Percentiles rank a stretch among this genome's conserved stretches.
Conservation (phyloP, 2,888 invertebrate genomes). For the Rugalucina vietnamica region DNA sequence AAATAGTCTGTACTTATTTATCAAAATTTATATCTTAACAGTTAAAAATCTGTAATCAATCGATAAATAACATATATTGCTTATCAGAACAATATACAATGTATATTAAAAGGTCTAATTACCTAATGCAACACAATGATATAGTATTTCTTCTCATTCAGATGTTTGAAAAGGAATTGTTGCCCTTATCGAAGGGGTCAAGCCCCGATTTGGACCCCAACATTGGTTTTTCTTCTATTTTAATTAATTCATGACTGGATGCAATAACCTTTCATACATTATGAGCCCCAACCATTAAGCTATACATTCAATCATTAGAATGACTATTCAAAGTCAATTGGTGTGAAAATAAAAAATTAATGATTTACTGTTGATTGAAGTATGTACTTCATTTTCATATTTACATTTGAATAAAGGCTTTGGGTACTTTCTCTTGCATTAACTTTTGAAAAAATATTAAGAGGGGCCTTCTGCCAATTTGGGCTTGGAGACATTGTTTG, state of each 20-base stretch:
- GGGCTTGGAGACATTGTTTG: too few species aligned
- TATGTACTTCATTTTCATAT: background rate
- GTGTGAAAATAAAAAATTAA: conserved; percentile 10
- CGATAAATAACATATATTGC: background rate
- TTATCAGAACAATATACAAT: conserved; percentile 4
- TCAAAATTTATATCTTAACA: background rate
- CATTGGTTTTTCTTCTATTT: too few species aligned
- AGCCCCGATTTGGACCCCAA: background rate
- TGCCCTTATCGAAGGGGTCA: background rate
- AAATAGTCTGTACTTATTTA: too few species aligned
- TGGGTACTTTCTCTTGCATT: too few species aligned
- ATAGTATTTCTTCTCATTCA: background rate
- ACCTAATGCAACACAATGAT: background rate
- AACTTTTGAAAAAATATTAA: too few species aligned
- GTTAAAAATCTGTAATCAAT: conserved; percentile 4
- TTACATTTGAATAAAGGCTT: too few species aligned
- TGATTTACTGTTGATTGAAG: background rate
- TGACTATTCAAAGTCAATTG: background rate
- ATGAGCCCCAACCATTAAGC: too few species aligned
- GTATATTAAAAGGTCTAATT: background rate
- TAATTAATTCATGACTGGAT: too few species aligned
- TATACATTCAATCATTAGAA: background rate
- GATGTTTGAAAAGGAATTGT: background rate
- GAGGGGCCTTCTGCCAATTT: too few species aligned
- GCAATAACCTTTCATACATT: too few species aligned